These are phyloP conservation scores for Promerops cafer DNA, from an alignment of 2,113 vertebrate genomes.

Conservation along the genomic window DNA sequence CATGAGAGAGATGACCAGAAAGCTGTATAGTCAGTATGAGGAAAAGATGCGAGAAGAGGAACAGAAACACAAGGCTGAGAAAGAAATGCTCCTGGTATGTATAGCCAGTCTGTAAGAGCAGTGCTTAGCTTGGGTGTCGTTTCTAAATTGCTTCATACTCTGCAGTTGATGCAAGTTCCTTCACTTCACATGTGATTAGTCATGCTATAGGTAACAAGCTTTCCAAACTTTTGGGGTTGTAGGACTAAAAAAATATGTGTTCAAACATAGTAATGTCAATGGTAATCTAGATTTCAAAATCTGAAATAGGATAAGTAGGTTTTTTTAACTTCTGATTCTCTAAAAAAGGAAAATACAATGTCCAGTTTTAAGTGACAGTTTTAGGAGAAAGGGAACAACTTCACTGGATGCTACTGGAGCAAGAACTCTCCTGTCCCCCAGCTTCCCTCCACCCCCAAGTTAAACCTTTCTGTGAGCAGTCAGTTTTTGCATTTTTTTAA, in stretches of 20 bases:
- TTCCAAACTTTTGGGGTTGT: not conserved
- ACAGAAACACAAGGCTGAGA: conserved; percentile 81
- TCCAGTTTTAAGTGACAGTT: not conserved
- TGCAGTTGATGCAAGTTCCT: rapidly evolving
- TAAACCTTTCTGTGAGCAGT: not conserved
- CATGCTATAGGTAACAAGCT: not conserved
- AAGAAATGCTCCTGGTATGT: conserved; percentile 84
- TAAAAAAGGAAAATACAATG: not conserved
- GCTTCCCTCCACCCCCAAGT: not conserved
- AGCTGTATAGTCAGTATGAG: conserved; percentile 83
- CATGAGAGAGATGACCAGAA: conserved; percentile 84
- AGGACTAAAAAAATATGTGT: not conserved
- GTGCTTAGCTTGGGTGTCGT: not conserved
- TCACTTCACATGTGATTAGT: not conserved
- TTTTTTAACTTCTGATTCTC: not conserved
- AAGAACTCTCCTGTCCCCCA: not conserved
- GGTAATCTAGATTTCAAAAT: not conserved
- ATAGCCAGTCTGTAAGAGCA: not conserved
- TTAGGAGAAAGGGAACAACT: not conserved
- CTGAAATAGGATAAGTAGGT: not conserved
- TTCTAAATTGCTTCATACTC: not conserved
- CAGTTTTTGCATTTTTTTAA: not conserved
- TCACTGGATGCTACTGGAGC: not conserved
- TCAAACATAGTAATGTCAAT: not conserved
- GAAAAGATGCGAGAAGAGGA: conserved; percentile 83